phyloP scores from a whole-genome alignment of 1,140 invertebrate genomes.

The Geopemphigus sp. region DNA sequence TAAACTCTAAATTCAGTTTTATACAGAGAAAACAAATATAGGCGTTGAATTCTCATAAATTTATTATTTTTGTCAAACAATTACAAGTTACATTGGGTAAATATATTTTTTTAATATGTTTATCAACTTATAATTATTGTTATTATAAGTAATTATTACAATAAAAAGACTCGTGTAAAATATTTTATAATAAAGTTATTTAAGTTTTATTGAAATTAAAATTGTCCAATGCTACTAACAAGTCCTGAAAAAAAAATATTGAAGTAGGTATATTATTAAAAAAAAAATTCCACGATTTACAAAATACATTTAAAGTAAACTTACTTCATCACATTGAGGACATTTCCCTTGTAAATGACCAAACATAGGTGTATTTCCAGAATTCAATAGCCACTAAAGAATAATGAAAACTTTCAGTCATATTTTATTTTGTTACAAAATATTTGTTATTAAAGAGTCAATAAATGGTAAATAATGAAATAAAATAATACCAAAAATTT shows the following conservation, averaged over 20 bases:
- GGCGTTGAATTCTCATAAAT: too few relatives aligned
- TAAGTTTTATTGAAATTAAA: slow-evolving; percentile 18
- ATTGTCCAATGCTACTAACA: slow-evolving; percentile 29
- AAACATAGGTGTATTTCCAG: slow-evolving; percentile 35
- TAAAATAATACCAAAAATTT: neutral
- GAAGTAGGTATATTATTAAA: too few relatives aligned
- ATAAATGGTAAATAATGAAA: neutral
- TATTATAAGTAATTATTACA: too few relatives aligned
- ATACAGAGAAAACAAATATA: too few relatives aligned
- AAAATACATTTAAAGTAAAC: neutral
- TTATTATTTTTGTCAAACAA: too few relatives aligned
- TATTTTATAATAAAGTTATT: neutral
- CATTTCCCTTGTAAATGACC: slow-evolving; percentile 38
- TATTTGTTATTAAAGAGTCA: neutral
- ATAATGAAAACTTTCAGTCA: neutral
- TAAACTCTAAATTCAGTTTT: too few relatives aligned
- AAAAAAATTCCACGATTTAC: too few relatives aligned
- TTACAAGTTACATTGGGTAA: too few relatives aligned
- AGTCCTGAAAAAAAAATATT: neutral
- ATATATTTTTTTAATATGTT: too few relatives aligned
- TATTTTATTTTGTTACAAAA: neutral
- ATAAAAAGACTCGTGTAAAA: too few relatives aligned
- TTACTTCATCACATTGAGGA: slow-evolving; percentile 40
- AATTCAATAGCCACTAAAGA: slow-evolving; percentile 36
- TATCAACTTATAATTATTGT: too few relatives aligned